Percentiles rank a stretch among this genome's conserved stretches.
These are phyloP conservation scores for Apistogramma diplotaenia DNA, from an alignment of 2,113 vertebrate genomes.

Conservation along the genomic window DNA sequence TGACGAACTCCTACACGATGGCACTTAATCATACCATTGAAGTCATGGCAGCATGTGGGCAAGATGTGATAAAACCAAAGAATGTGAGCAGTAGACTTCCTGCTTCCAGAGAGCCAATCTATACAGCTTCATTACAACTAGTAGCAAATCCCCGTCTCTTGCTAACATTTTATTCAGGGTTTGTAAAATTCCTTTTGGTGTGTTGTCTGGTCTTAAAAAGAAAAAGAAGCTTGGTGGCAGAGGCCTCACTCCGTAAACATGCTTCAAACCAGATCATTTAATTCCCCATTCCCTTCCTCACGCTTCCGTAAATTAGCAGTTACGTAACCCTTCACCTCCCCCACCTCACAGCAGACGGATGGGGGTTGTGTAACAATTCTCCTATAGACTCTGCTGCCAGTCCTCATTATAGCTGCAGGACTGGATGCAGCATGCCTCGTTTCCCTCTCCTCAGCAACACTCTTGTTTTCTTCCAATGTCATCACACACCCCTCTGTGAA, in stretches of 20 bases:
- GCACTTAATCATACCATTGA: background rate
- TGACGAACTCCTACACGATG: background rate
- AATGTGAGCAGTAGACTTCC: background rate
- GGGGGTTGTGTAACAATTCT: constrained; percentile 49
- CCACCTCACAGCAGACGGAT: constrained; percentile 21
- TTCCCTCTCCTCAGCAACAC: constrained; percentile 51
- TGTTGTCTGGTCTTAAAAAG: background rate
- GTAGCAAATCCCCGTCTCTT: background rate
- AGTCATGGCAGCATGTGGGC: background rate
- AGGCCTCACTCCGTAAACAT: background rate
- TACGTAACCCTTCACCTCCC: constrained; percentile 51
- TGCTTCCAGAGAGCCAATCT: background rate
- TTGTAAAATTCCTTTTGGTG: background rate
- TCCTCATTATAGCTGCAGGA: constrained; percentile 35
- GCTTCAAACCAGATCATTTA: constrained; percentile 25
- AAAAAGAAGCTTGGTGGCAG: background rate
- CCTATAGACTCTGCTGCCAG: constrained; percentile 44
- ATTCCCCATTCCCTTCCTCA: constrained; percentile 20
- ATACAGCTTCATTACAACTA: background rate
- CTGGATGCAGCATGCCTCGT: constrained; percentile 10
- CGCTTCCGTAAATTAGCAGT: constrained; percentile 54
- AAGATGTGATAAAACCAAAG: background rate
- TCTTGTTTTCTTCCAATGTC: background rate
- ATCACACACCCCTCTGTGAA: background rate
- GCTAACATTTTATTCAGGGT: background rate